phyloP scores from a whole-genome alignment of 2,797 vertebrate species.

The Gymnoscopelus braueri region DNA sequence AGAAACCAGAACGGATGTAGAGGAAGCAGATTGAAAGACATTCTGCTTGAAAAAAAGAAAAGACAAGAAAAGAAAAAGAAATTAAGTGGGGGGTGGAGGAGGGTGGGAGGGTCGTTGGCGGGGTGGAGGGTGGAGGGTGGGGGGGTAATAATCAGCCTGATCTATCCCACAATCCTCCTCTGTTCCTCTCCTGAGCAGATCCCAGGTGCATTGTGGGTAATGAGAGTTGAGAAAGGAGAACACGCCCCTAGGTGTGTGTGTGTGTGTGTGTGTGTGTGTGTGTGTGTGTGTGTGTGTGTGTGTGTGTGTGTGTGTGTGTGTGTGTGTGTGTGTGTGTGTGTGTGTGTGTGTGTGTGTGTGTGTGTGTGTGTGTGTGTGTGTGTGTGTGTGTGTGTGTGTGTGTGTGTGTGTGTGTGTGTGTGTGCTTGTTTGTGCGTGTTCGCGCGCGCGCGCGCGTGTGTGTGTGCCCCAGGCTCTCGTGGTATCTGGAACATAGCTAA shows the following conservation, averaged over 20 bases:
- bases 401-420: conserved; percentile 1
- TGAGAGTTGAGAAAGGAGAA: conserved; percentile 50
- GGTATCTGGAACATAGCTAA: too few species aligned
- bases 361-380: not conserved
- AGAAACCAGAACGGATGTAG: too few species aligned
- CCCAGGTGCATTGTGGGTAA: conserved; percentile 63
- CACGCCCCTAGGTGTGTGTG: conserved; percentile 27
- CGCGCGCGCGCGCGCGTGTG: conserved; percentile 27
- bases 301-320: conserved; percentile 12
- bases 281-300: conserved; percentile 14
- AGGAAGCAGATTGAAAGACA: too few species aligned
- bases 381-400: conserved; percentile 8
- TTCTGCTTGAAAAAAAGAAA: too few species aligned
- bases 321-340: conserved; percentile 10
- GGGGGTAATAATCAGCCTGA: conserved; percentile 38
- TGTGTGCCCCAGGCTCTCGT: not conserved
- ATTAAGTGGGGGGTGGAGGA: too few species aligned
- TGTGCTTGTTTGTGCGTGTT: conserved; percentile 36
- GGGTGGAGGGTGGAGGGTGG: too few species aligned
- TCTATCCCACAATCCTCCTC: conserved; percentile 57
- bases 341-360: conserved; percentile 18
- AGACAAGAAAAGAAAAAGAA: too few species aligned
- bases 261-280: conserved; percentile 4
- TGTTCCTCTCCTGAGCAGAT: conserved; percentile 34
- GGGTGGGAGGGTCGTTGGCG: too few species aligned